Conservation (phyloP, 2,113 vertebrate genomes). For the Apeltes quadracus region DNA sequence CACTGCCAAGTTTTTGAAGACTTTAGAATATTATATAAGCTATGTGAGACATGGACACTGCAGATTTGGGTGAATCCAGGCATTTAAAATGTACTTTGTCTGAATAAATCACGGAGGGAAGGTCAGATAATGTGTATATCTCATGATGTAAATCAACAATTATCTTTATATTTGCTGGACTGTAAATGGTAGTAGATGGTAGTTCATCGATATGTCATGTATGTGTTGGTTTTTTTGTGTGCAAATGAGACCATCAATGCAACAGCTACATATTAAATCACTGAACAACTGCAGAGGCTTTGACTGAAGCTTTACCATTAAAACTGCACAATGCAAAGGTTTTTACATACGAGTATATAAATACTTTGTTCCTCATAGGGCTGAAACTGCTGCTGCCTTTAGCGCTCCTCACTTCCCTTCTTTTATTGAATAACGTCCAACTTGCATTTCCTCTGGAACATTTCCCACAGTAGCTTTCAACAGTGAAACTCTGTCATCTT, state of each 20-base stretch:
- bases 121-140: slow-evolving; percentile 56
- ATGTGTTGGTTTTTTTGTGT: slow-evolving; percentile 28
- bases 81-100: slow-evolving; percentile 44
- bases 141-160: slow-evolving; percentile 59
- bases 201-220: slow-evolving; percentile 37
- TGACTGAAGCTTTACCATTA: slow-evolving; percentile 44
- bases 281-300: slow-evolving; percentile 10
- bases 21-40: slow-evolving; percentile 55
- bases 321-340: not conserved
- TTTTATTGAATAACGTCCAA: slow-evolving; percentile 39
- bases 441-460: slow-evolving; percentile 46
- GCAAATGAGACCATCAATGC: slow-evolving; percentile 39
- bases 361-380: not conserved
- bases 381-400: slow-evolving; percentile 7
- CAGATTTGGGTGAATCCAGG: slow-evolving; percentile 24
- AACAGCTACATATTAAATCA: slow-evolving; percentile 51
- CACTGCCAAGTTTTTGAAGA: slow-evolving; percentile 71
- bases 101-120: slow-evolving; percentile 27
- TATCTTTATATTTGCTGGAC: slow-evolving; percentile 66
- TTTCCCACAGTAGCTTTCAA: slow-evolving; percentile 51
- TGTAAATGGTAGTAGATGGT: slow-evolving; percentile 26
- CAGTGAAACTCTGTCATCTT: slow-evolving; percentile 40
- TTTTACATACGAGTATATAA: slow-evolving; percentile 1
- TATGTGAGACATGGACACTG: slow-evolving; percentile 37
- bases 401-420: slow-evolving; percentile 50